Base-by-base conservation (phyloP, 2,113 vertebrate species). In the Cyphomyrus discorhynchus region DNA sequence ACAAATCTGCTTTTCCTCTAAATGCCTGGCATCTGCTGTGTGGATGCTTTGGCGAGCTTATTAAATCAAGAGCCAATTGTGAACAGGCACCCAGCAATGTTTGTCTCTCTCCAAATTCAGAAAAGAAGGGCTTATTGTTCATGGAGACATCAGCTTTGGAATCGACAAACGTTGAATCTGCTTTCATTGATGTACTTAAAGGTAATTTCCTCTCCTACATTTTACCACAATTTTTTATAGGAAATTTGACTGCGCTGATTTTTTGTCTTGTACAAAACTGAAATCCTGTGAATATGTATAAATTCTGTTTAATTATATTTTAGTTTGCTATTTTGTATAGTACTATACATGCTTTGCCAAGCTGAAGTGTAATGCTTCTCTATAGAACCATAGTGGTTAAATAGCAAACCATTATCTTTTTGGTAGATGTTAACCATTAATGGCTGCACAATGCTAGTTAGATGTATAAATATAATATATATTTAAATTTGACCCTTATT, bases 131-230 rank as follows among this genome's bases (percentile, higher is more conserved):
- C 90, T 95, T 99, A 88, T 96, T 98, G 89, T 99, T 97, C 91
- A 99, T 99, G 45, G 98, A 99, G 95, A 99, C 98, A 0, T 99
- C 98, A 15, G 98, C 98, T 89, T 91, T 99, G 95, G 97, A 98
- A 90, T 98, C 98, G 27, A 98, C 96, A 91, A 99, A 99, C 3
- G 98, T 99, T 74, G 98, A 99, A 96, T 96, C 94, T 89, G 98
- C 98, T 91, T 99, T 99, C 94, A 97, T 96, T 92, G 97, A 98
- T 91, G 97, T 99, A 93, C 97, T 99, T 92, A 95, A 96, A 95
- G 97, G 98, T 99, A 94, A 92, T 53, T 15, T 82, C 47, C 31
- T 84, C 52, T 31, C 52, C n/a, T 21, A n/a, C 17, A 84, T 0
- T 80, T 62, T 35, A 13, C 6, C 3, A 19, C 6, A 49, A 42